These are phyloP conservation scores for Vesta saturnalis DNA, from an alignment of 2,888 invertebrate species.

Conservation along the genomic window DNA sequence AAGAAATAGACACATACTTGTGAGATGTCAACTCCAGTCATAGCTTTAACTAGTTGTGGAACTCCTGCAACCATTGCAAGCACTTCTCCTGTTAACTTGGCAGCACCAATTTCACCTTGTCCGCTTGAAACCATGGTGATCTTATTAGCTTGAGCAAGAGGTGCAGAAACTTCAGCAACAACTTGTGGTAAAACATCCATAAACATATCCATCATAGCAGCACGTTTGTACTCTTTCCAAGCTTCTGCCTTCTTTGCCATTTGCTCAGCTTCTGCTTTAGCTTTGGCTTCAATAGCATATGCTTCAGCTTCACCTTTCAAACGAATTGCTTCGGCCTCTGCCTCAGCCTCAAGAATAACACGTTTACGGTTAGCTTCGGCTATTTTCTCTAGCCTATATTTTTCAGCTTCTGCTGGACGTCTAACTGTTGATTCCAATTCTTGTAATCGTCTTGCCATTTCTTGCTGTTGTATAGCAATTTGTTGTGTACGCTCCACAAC, in stretches of 20 bases:
- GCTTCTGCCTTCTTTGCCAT: constrained; percentile 98
- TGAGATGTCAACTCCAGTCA: constrained; percentile 94
- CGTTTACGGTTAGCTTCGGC: constrained; percentile 92
- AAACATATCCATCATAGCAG: constrained; percentile 97
- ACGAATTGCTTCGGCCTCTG: constrained; percentile 89
- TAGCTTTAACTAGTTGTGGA: constrained; percentile 87
- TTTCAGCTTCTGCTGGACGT: constrained; percentile 97
- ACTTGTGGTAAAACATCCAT: constrained; percentile 94
- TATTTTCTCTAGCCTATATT: constrained; percentile 87
- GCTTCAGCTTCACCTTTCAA: constrained; percentile 92
- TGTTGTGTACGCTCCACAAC: constrained; percentile 92
- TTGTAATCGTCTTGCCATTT: constrained; percentile 89
- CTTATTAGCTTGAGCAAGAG: constrained; percentile 92
- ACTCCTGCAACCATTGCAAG: constrained; percentile 91
- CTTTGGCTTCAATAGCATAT: constrained; percentile 93
- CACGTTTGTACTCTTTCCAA: constrained; percentile 95
- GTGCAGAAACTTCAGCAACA: constrained; percentile 96
- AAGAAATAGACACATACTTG: constrained; percentile 68
- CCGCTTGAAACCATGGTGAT: constrained; percentile 97
- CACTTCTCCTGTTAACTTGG: constrained; percentile 94
- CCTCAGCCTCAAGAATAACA: constrained; percentile 94
- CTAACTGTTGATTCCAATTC: constrained; percentile 93
- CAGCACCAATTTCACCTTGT: constrained; percentile 89
- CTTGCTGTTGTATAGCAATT: constrained; percentile 95
- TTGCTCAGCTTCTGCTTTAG: constrained; percentile 95